These are phyloP conservation scores for Byasa hedistus DNA, from an alignment of 2,888 invertebrate genomes.

Conservation along the genomic window DNA sequence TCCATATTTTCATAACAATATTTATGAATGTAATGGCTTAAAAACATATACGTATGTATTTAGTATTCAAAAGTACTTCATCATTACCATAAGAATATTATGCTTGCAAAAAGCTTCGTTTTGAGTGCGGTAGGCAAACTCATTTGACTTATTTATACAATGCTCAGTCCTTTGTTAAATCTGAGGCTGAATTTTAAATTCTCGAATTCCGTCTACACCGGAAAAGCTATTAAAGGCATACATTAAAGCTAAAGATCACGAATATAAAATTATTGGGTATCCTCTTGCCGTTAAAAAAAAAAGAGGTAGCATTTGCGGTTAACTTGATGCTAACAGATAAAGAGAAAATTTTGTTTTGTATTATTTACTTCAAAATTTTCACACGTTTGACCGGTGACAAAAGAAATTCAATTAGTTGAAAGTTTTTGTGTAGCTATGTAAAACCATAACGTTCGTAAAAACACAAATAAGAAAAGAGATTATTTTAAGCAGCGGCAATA, in stretches of 20 bases:
- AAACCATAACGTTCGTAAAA: no score
- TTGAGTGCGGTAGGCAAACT: conserved; percentile 47
- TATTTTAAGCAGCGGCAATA: no score
- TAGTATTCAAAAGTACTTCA: background rate
- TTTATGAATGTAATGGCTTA: conserved; percentile 7
- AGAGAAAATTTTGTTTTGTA: background rate
- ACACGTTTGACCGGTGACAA: background rate
- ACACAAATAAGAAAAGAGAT: no score
- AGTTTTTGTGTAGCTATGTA: background rate
- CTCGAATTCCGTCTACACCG: conserved; percentile 41
- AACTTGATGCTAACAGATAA: background rate
- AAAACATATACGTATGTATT: conserved; percentile 10
- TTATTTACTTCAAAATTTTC: background rate
- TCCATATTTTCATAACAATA: conserved; percentile 9
- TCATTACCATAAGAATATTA: conserved; percentile 34
- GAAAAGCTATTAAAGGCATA: conserved; percentile 30
- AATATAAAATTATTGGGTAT: conserved; percentile 2
- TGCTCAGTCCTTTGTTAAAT: conserved; percentile 59
- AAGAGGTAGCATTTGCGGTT: background rate
- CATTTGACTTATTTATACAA: conserved; percentile 56
- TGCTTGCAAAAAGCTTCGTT: conserved; percentile 36
- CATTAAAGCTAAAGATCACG: conserved; percentile 35
- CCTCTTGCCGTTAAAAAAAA: background rate
- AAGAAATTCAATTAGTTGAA: background rate
- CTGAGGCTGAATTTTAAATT: conserved; percentile 52